Evolutionary conservation across 1,140 invertebrate species (phyloP), one percentile per base, ranked within the genome.

Genomic region (Bactericera cockerelli): DNA sequence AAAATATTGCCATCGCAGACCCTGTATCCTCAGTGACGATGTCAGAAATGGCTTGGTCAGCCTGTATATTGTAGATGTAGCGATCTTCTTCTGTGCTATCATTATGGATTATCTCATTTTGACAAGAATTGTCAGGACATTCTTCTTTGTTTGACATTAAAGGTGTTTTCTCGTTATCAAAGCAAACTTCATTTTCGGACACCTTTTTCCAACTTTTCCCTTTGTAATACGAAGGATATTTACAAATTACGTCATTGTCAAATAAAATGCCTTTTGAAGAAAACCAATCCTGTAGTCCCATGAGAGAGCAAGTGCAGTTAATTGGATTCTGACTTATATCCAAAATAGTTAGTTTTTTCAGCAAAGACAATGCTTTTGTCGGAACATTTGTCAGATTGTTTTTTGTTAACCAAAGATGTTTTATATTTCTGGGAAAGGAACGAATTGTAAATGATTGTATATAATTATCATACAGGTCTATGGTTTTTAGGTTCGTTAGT

Each of bases 241-340:
- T 13, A 63, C 66, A 67, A 21, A 59, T 59, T 1, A 66, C 57
- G 16, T 61, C 61, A 24, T 64, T 63, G 55, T 63, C 62, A 26
- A 67, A 63, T 16, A 62, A 57, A 2, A 62, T 42, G 14, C 60
- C 63, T 36, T 53, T 26, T 10, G 62, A 62, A 8, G 66, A 67
- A 14, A 67, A 58, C 59, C 60, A 61, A 55, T 66, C 64, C 58
- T 67, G 63, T 19, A 67, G 49, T 22, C 63, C 56, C 26, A 67
- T 28, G 19, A 67, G 58, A 33, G 55, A 39, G 39, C 66, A 67
- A n/a, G 63, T 62, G 58, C 66, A 67, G 56, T 67, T 65, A 22
- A 67, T 59, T 1, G 63, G 64, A 49, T 67, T 67, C 14, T 62
- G 59, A 57, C 64, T 63, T 3, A 67, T 31, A 54, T 65, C 65